Evolutionary conservation across 2,888 invertebrate genomes (phyloP).

Genomic region (Ectemnius continuus): DNA sequence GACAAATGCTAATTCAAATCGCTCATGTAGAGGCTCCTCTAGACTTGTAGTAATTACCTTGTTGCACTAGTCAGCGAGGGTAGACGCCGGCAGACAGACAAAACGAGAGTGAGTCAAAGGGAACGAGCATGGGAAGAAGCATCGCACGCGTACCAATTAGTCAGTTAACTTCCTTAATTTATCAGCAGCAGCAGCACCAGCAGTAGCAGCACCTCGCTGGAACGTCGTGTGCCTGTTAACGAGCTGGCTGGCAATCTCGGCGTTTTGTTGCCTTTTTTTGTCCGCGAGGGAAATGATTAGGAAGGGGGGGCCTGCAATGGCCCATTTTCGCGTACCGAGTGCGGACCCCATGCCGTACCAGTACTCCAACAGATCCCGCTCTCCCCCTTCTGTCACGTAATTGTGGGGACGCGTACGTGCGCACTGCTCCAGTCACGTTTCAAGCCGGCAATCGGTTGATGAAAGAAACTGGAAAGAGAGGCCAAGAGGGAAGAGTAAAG

Average conservation of each 20-base stretch:
- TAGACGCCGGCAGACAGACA: too few relatives aligned
- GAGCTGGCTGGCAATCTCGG: neutral
- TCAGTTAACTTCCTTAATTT: too few relatives aligned
- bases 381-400: too few relatives aligned
- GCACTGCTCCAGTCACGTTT: constrained; percentile 38
- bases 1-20: too few relatives aligned
- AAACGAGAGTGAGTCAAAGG: too few relatives aligned
- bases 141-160: too few relatives aligned
- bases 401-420: constrained; percentile 29
- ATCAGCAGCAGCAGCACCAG: neutral
- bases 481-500: constrained; percentile 17
- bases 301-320: constrained; percentile 16
- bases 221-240: neutral
- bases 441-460: constrained; percentile 37
- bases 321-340: constrained; percentile 13
- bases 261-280: constrained; percentile 13
- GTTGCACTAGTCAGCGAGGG: too few relatives aligned
- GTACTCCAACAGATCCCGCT: too few relatives aligned
- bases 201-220: neutral
- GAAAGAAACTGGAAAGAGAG: constrained; percentile 11
- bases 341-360: constrained; percentile 8
- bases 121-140: too few relatives aligned
- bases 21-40: too few relatives aligned
- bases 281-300: constrained; percentile 19
- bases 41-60: too few relatives aligned